phyloP scores from a whole-genome alignment of 1,140 invertebrate genomes.

The Ostrea edulis region DNA sequence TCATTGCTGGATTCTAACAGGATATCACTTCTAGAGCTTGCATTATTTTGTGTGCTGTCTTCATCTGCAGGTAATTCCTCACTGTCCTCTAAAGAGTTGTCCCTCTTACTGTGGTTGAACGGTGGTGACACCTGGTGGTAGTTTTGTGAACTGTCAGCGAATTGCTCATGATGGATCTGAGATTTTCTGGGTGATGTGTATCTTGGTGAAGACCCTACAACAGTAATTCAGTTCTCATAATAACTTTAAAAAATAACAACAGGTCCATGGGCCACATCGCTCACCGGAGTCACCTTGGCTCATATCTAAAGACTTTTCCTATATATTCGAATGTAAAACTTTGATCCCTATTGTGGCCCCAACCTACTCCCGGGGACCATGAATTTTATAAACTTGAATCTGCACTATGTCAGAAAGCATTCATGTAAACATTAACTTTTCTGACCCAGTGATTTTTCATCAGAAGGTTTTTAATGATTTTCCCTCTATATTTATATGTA shows the following conservation, averaged over 20 bases:
- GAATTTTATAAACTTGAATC: too few relatives aligned
- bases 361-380: too few relatives aligned
- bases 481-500: too few relatives aligned
- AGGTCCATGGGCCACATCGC: too few relatives aligned
- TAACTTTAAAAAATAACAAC: background rate
- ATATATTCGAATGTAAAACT: too few relatives aligned
- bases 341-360: too few relatives aligned
- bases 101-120: background rate
- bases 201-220: background rate
- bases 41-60: constrained; percentile 2
- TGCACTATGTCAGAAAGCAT: too few relatives aligned
- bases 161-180: background rate
- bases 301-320: too few relatives aligned
- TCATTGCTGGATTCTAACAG: background rate
- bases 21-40: background rate
- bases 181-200: background rate
- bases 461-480: too few relatives aligned
- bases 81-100: background rate
- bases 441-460: too few relatives aligned
- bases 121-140: background rate
- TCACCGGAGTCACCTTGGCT: too few relatives aligned
- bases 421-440: too few relatives aligned
- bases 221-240: background rate
- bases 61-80: background rate
- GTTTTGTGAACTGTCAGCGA: background rate